Conservation (phyloP, 23 tunicate genomes). For the Halocynthia roretzi region DNA sequence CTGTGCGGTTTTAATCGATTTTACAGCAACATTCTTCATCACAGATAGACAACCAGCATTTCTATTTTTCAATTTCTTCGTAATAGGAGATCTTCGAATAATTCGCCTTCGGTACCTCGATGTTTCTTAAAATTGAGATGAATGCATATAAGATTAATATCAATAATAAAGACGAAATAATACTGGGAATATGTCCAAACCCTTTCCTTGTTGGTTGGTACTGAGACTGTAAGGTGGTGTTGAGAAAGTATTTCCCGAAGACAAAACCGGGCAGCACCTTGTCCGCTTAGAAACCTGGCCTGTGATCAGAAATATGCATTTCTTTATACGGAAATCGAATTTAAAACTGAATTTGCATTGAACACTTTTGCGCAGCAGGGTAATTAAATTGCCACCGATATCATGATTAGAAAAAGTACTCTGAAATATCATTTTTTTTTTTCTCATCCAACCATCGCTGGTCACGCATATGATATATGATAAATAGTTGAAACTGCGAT, state of each 20-base stretch:
- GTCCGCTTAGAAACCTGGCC: background rate
- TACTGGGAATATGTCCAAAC: too few relatives aligned
- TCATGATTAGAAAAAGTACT: too few relatives aligned
- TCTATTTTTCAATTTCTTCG: background rate
- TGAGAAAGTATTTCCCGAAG: conserved; percentile 15
- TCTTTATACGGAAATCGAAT: too few relatives aligned
- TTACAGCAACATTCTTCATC: background rate
- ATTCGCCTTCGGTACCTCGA: background rate
- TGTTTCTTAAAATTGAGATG: background rate
- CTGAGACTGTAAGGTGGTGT: conserved; percentile 54
- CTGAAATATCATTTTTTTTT: too few relatives aligned
- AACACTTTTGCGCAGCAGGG: too few relatives aligned
- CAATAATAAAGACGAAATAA: too few relatives aligned
- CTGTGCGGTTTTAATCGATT: background rate
- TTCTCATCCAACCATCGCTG: too few relatives aligned
- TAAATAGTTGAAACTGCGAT: too few relatives aligned
- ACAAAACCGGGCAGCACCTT: conserved; percentile 22
- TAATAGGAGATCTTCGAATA: background rate
- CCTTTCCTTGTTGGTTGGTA: background rate
- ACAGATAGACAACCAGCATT: background rate
- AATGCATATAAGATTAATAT: too few relatives aligned
- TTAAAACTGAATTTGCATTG: too few relatives aligned
- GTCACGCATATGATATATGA: too few relatives aligned
- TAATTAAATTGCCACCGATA: too few relatives aligned
- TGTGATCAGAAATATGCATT: background rate